Percentiles rank a stretch among this genome's conserved stretches.
phyloP scores from a whole-genome alignment of 2,888 invertebrate species.

The Pachliopta kotzebuea region DNA sequence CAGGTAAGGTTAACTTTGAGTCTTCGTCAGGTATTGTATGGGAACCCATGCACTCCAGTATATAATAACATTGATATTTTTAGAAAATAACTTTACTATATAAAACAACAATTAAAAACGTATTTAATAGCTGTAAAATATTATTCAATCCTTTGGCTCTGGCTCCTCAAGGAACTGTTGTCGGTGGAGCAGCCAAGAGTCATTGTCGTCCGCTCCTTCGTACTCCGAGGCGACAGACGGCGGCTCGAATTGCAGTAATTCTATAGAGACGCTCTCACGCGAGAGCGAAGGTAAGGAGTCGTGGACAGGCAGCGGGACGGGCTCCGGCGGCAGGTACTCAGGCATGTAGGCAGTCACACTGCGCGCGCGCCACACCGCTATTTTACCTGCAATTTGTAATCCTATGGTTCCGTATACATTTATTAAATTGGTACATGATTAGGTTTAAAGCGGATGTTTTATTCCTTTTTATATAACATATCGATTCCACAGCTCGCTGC shows the following conservation, averaged over 20 bases:
- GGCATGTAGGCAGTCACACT: slow-evolving; percentile 84
- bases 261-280: slow-evolving; percentile 56
- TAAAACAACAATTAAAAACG: background rate
- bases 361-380: slow-evolving; percentile 85
- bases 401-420: background rate
- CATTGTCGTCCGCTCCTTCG: slow-evolving; percentile 64
- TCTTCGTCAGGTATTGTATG: no score
- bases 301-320: slow-evolving; percentile 82
- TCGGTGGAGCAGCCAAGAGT: slow-evolving; percentile 69
- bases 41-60: no score
- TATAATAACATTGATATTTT: no score
- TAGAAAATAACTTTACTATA: no score
- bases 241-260: slow-evolving; percentile 66
- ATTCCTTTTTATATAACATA: no score
- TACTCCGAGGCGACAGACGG: slow-evolving; percentile 55
- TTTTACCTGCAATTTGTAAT: slow-evolving; percentile 47
- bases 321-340: slow-evolving; percentile 85
- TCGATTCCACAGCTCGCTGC: no score
- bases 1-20: no score
- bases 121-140: background rate
- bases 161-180: slow-evolving; percentile 68
- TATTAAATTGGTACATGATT: background rate
- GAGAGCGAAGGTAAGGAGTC: slow-evolving; percentile 82
- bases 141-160: slow-evolving; percentile 42
- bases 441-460: no score